Evolutionary conservation across 2,113 vertebrate species (phyloP), one percentile per base, ranked within the genome.

Genomic region (Pterocles gutturalis): DNA sequence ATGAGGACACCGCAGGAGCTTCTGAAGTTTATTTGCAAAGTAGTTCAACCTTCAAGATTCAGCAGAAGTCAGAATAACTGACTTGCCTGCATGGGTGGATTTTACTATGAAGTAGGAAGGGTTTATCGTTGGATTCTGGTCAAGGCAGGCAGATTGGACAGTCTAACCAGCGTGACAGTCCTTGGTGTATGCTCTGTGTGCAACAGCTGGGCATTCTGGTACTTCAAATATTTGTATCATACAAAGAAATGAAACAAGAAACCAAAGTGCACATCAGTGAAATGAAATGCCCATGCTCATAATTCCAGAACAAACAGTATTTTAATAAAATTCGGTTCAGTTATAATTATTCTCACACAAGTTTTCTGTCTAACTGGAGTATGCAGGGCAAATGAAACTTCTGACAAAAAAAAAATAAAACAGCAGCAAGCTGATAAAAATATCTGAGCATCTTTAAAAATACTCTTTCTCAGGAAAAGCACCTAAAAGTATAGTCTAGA

Each of bases 271-370:
- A 4, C 48, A 18, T 71, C 48, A 53, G 28, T 69, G 70, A 82
- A 96, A 96, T 82, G 13, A 94, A 95, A 96, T 57, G 6, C 10
- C 7, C 48, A 20, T 12, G 8, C 29, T 79, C 17, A 17, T 84
- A 76, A 79, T 33, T 89, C 45, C 26, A 93, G 61, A 84, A 48
- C 80, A 94, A 96, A 83, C 60, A 94, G 67, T 60, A 84, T 51
- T 87, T 75, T 82, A 91, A 89, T 91, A 89, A 93, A 67, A 64
- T 87, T 78, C 71, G 2, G 7, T 82, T 89, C 48, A n/a, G 48
- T 67, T 89, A 22, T 73, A 57, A 62, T 90, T 83, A 76, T 61
- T 85, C 17, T 85, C 21, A 79, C 14, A 11, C 11, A 83, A 53
- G 11, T 53, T 90, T 96, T 91, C 60, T 84, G 10, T 67, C 51